A percentile compares a stretch with the other conserved stretches of the same genome.
phyloP scores from a whole-genome alignment of 2,888 invertebrate genomes.

The Dolomedes plantarius region DNA sequence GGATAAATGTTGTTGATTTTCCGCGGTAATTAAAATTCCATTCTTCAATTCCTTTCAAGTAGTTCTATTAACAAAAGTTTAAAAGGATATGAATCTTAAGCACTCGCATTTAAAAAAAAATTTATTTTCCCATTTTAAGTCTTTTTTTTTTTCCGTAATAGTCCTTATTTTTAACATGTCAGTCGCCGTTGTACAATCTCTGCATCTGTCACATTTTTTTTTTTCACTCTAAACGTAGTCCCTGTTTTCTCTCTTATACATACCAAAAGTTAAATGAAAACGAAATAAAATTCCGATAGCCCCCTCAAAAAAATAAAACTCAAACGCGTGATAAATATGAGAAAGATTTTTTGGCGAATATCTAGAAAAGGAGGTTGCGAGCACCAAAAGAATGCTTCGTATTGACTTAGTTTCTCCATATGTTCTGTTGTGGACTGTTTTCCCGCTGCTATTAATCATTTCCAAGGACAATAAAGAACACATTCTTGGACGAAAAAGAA shows the following conservation, averaged over 20 bases:
- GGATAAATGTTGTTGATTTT: no score
- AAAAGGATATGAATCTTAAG: not conserved
- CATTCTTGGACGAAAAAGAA: slow-evolving; percentile 63
- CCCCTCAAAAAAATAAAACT: not conserved
- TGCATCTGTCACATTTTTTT: slow-evolving; percentile 17
- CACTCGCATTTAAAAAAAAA: not conserved
- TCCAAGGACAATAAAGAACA: slow-evolving; percentile 70
- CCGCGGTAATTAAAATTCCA: slow-evolving; percentile 5
- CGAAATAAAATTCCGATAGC: slow-evolving; percentile 46
- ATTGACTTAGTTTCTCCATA: slow-evolving; percentile 70
- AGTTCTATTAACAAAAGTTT: not conserved
- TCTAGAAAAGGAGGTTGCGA: slow-evolving; percentile 47
- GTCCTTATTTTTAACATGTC: slow-evolving; percentile 11
- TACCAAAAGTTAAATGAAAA: slow-evolving; percentile 63
- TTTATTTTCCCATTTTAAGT: not conserved
- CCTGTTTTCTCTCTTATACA: slow-evolving; percentile 32
- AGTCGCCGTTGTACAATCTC: not conserved
- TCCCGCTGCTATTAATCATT: slow-evolving; percentile 61
- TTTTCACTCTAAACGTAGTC: not conserved
- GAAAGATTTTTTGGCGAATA: slow-evolving; percentile 66
- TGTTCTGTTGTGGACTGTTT: slow-evolving; percentile 65
- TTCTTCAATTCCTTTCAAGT: not conserved
- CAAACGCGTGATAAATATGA: slow-evolving; percentile 60
- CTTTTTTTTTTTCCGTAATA: not conserved
- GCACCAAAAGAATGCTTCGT: slow-evolving; percentile 60